Conservation (phyloP, 2,888 invertebrate species). For the Xestobium rufovillosum region DNA sequence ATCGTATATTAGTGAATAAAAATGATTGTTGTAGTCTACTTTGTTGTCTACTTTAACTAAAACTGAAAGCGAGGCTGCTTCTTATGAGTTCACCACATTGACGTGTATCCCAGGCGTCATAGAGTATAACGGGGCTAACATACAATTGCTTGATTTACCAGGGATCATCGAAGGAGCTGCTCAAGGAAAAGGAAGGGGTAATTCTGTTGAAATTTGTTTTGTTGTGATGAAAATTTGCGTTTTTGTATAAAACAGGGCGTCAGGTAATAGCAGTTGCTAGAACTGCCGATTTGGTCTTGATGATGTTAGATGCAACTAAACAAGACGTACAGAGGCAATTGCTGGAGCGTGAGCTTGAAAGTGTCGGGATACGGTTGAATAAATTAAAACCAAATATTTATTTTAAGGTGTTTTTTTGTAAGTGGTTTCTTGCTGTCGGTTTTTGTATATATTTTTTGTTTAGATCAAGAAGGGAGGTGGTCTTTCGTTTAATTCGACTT, state of each 20-base stretch:
- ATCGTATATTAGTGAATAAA: constrained; percentile 9
- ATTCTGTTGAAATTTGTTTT: constrained; percentile 31
- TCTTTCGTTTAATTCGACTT: constrained; percentile 93
- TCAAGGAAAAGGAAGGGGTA: constrained; percentile 51
- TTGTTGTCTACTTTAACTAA: constrained; percentile 89
- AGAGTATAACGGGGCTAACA: constrained; percentile 96
- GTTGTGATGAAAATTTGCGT: constrained; percentile 9
- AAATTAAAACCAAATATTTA: constrained; percentile 95
- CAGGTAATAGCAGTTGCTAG: constrained; percentile 95
- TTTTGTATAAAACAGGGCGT: constrained; percentile 28
- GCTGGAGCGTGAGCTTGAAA: constrained; percentile 91
- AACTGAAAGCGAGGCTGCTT: constrained; percentile 94
- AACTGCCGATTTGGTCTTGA: constrained; percentile 94
- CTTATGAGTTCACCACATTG: constrained; percentile 97
- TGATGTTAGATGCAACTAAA: constrained; percentile 99
- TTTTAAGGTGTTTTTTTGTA: constrained; percentile 65
- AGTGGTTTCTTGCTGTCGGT: not conserved
- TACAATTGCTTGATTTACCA: constrained; percentile 95
- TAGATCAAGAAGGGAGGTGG: constrained; percentile 93
- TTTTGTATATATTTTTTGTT: constrained; percentile 20
- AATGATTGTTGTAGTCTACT: constrained; percentile 64
- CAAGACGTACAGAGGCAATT: constrained; percentile 90
- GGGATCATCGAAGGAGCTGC: constrained; percentile 99
- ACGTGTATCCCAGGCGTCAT: constrained; percentile 99
- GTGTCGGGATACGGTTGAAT: constrained; percentile 95